Conservation (phyloP, 2,888 invertebrate genomes). For the Seladonia tumulorum region DNA sequence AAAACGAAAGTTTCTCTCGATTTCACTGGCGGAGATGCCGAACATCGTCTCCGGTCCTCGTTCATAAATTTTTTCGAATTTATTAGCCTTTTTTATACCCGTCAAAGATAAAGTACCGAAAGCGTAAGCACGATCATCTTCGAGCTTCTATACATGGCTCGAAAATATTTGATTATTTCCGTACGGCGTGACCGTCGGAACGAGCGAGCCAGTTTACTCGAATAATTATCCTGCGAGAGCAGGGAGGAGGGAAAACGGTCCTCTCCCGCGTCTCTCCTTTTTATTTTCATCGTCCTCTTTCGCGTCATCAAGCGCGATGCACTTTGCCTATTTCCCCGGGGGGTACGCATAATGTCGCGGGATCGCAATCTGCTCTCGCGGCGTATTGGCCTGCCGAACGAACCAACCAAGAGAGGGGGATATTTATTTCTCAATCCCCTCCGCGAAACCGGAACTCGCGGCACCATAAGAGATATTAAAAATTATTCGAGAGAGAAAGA, state of each 20-base stretch:
- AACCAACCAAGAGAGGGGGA: conserved; percentile 9
- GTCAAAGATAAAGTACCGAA: background rate
- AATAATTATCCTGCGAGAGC: conserved; percentile 56
- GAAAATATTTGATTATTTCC: background rate
- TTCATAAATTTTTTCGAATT: background rate
- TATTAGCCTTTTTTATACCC: background rate
- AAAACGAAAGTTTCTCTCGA: background rate
- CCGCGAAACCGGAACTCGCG: conserved; percentile 28
- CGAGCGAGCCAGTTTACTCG: conserved; percentile 52
- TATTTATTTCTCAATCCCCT: conserved; percentile 63
- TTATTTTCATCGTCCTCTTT: conserved; percentile 18
- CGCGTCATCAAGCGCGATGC: conserved; percentile 59
- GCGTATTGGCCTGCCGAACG: conserved; percentile 42
- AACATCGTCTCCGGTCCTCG: background rate
- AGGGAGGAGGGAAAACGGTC: background rate
- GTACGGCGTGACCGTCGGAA: background rate
- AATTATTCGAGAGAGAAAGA: conserved; percentile 41
- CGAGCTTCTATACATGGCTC: background rate
- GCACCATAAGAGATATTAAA: conserved; percentile 60
- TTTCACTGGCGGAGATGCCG: background rate
- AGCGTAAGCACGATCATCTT: background rate
- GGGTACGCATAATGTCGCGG: conserved; percentile 59
- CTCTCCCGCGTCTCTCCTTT: background rate
- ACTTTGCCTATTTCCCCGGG: conserved; percentile 72
- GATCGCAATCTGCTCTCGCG: conserved; percentile 50